These are phyloP conservation scores for Florisuga fusca DNA, from an alignment of 2,797 vertebrate species.

Conservation along the genomic window DNA sequence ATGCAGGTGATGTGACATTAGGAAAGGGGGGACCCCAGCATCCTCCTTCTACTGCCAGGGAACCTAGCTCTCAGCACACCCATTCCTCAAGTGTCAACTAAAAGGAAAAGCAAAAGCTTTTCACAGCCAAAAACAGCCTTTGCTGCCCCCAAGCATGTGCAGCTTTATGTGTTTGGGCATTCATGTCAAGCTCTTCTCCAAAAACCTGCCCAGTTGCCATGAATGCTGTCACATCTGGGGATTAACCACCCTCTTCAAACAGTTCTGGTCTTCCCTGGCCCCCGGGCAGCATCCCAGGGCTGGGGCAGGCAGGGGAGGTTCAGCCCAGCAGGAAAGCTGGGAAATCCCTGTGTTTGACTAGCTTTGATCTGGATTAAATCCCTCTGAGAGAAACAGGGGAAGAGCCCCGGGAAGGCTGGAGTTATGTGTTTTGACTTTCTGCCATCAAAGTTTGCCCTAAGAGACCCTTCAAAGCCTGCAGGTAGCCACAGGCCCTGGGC, in stretches of 20 bases:
- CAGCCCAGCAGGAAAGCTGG: background rate
- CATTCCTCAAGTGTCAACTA: background rate
- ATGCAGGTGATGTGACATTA: rapidly evolving
- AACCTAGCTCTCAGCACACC: rapidly evolving
- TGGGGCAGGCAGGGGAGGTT: rapidly evolving
- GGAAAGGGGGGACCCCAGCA: background rate
- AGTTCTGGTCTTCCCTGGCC: background rate
- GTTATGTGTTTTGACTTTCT: constrained; percentile 10
- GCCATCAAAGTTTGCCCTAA: constrained; percentile 6
- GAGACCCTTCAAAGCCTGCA: background rate
- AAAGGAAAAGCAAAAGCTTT: background rate
- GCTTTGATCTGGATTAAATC: constrained; percentile 44
- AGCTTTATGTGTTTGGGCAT: background rate
- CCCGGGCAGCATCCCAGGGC: background rate
- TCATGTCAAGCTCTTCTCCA: background rate
- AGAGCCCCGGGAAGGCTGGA: background rate
- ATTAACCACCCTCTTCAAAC: background rate
- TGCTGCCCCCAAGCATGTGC: background rate
- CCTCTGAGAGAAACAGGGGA: background rate
- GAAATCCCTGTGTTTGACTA: constrained; percentile 15
- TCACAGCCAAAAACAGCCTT: rapidly evolving
- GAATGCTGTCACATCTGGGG: background rate
- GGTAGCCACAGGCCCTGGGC: background rate
- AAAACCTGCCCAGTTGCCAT: background rate
- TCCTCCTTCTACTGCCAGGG: background rate